phyloP scores from a whole-genome alignment of 2,797 vertebrate species.

The Luscinia megarhynchos region DNA sequence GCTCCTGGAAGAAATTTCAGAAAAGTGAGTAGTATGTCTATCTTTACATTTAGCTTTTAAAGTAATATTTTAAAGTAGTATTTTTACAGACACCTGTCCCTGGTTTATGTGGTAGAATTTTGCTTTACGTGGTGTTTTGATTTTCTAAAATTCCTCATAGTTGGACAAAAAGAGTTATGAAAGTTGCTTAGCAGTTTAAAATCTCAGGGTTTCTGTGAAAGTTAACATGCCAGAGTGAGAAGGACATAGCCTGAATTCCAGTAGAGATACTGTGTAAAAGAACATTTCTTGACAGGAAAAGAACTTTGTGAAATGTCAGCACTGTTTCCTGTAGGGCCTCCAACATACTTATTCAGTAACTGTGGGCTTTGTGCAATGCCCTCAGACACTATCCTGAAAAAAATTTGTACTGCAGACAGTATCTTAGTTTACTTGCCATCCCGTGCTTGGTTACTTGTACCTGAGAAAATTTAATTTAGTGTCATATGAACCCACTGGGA shows the following conservation, averaged over 20 bases:
- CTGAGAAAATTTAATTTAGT: background rate
- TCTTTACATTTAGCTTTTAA: background rate
- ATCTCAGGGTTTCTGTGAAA: background rate
- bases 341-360: background rate
- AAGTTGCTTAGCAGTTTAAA: background rate
- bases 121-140: background rate
- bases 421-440: background rate
- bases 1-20: slow-evolving; percentile 94
- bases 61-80: background rate
- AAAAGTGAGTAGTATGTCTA: slow-evolving; percentile 80
- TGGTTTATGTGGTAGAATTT: background rate
- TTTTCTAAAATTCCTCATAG: background rate
- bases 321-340: background rate
- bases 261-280: background rate
- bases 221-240: background rate
- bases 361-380: background rate
- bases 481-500: background rate
- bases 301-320: fast-evolving
- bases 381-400: background rate
- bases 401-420: too few species aligned
- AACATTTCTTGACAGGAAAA: background rate
- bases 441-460: background rate
- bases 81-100: background rate
- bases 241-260: background rate
- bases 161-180: background rate